Evolutionary conservation across 2,888 invertebrate species (phyloP), one percentile per base, ranked within the genome.

Genomic region (Volucella inanis): DNA sequence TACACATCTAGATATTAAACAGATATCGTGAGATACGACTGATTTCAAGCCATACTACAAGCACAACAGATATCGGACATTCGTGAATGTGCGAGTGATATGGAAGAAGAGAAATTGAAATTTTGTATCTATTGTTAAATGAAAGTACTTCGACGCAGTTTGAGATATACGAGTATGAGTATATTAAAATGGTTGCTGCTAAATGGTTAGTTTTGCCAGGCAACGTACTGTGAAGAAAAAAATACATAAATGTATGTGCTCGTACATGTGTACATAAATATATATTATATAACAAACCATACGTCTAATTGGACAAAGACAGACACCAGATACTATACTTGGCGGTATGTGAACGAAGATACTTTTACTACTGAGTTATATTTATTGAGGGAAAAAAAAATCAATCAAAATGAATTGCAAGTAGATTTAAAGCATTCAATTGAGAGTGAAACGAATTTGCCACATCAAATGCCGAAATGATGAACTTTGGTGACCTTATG

Each of bases 1-100:
- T 65, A 75, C 75, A 74, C 50, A 62, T 74, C 49, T 65, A 76
- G 52, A 59, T 57, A 75, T 39, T 12, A 50, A 50, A 31, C 14
- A 65, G n/a, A 65, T 41, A 55, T 39, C n/a, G 18, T 9, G 12
- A 15, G 10, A 10, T 3, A 10, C 50, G 50, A 52, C 14, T 10
- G 50, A 22, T 14, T 52, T 11, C 10, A 15, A 52, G 4, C n/a
- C 11, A n/a, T n/a, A 31, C 38, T 38, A 9, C 8, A 14, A 38
- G 31, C 9, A 12, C n/a, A 38, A n/a, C 18, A 31, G 10, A 47
- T 59, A 41, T 57, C 39, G 8, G 39, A 14, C 18, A 22, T 39
- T 31, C 49, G 14, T n/a, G 45, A 31, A 31, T 45, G 45, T 38
- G 61, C 22, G 52, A 12, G 10, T 10, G 9, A 14, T 57, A 43